Conservation (phyloP, 2,888 invertebrate genomes). For the Oscheius sp. region DNA sequence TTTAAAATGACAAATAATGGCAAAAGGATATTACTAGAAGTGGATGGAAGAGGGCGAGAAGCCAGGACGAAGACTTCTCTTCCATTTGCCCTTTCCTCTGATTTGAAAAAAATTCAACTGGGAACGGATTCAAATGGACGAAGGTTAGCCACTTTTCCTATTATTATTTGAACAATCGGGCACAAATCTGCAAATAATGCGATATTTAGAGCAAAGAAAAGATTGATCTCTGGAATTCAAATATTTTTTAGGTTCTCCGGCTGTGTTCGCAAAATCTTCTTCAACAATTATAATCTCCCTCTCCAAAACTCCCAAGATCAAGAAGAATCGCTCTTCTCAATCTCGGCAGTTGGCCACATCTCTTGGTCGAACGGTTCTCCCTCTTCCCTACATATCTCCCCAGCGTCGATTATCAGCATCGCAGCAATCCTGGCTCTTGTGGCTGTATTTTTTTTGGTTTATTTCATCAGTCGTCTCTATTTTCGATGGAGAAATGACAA, state of each 20-base stretch:
- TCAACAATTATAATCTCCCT: not conserved
- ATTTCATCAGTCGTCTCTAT: not conserved
- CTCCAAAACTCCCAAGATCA: conserved; percentile 3
- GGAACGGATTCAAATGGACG: not conserved
- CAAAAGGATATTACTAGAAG: conserved; percentile 34
- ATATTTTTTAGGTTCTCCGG: conserved; percentile 7
- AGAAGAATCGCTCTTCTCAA: not conserved
- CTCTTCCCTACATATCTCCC: not conserved
- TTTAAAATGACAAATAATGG: conserved; percentile 18
- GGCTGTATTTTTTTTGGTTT: not conserved
- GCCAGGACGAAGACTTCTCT: conserved; percentile 24
- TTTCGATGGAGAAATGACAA: conserved; percentile 17
- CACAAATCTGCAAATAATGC: not conserved
- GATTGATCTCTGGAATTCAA: not conserved
- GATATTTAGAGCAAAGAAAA: not conserved
- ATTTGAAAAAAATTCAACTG: conserved; percentile 10
- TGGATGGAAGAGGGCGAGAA: conserved; percentile 49
- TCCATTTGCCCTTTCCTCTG: not conserved
- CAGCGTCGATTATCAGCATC: not conserved
- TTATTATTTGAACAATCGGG: not conserved
- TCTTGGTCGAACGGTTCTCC: not conserved
- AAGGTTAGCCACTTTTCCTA: not conserved
- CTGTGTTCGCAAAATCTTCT: conserved; percentile 1
- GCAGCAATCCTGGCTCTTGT: conserved; percentile 6
- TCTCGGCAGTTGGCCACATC: conserved; percentile 5